phyloP scores from a whole-genome alignment of 37 sponge, comb jelly and placozoan genomes.

The Eunapius fragilis region DNA sequence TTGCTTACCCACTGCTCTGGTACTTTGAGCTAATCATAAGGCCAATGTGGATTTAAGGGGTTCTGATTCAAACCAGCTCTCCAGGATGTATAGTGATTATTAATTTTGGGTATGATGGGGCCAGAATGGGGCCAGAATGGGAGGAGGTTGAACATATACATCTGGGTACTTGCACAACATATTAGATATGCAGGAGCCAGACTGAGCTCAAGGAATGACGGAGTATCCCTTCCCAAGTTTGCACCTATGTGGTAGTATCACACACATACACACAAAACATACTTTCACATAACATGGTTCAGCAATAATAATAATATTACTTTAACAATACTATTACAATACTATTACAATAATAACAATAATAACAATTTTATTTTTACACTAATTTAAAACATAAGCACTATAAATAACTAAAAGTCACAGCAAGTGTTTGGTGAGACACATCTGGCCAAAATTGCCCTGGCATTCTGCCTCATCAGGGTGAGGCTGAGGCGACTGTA shows the following conservation, averaged over 20 bases:
- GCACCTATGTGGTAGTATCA: conserved; percentile 16
- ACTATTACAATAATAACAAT: no score
- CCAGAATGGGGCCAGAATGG: neutral
- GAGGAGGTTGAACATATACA: neutral
- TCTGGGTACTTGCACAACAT: neutral
- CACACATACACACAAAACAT: conserved; percentile 35
- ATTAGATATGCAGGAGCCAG: neutral
- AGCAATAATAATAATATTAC: no score
- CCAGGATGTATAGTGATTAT: conserved; percentile 79
- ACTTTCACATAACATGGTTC: no score
- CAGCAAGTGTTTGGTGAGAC: no score
- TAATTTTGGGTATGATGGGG: no score
- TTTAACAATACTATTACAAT: no score
- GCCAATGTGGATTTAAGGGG: conserved; percentile 90
- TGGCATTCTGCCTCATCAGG: no score
- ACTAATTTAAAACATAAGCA: no score
- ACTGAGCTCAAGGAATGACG: neutral
- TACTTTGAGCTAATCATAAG: conserved; percentile 80
- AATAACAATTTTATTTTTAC: no score
- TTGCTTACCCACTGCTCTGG: conserved; percentile 83
- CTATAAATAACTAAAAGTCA: no score
- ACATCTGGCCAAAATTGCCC: no score
- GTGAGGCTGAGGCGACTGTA: no score
- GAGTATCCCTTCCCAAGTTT: neutral
- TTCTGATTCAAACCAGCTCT: conserved; percentile 96